Conservation (phyloP, 2,888 invertebrate species). For the Pterostichus niger region DNA sequence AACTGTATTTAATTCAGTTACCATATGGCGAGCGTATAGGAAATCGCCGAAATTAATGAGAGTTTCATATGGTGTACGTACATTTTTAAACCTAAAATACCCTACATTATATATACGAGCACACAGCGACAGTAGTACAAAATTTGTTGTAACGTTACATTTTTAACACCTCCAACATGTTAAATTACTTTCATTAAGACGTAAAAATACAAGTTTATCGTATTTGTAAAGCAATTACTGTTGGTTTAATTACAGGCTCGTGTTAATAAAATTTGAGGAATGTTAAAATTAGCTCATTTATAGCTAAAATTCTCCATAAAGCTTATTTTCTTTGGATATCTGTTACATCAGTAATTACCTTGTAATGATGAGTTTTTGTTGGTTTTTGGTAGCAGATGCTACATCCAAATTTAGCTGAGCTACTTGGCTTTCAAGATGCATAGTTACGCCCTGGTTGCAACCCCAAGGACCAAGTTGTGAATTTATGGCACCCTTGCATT, state of each 20-base stretch:
- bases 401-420: constrained; percentile 18
- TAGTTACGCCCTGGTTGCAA: constrained; percentile 17
- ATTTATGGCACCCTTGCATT: neutral
- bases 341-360: constrained; percentile 17
- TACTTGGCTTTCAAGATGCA: neutral
- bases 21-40: constrained; percentile 22
- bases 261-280: neutral
- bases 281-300: constrained; percentile 11
- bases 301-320: neutral
- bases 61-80: constrained; percentile 26
- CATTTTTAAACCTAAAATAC: constrained; percentile 25
- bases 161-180: constrained; percentile 5
- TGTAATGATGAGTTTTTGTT: constrained; percentile 20
- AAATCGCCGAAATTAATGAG: constrained; percentile 41
- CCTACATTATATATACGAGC: too few species aligned
- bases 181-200: constrained; percentile 12
- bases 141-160: constrained; percentile 2
- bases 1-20: constrained; percentile 30
- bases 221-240: constrained; percentile 5
- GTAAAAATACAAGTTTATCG: constrained; percentile 2
- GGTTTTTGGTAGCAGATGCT: neutral
- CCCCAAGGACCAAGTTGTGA: neutral
- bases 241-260: neutral
- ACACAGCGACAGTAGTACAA: neutral
- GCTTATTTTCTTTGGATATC: constrained; percentile 15